Base-by-base conservation (phyloP, 1,140 invertebrate genomes). In the Holotrichia oblita region DNA sequence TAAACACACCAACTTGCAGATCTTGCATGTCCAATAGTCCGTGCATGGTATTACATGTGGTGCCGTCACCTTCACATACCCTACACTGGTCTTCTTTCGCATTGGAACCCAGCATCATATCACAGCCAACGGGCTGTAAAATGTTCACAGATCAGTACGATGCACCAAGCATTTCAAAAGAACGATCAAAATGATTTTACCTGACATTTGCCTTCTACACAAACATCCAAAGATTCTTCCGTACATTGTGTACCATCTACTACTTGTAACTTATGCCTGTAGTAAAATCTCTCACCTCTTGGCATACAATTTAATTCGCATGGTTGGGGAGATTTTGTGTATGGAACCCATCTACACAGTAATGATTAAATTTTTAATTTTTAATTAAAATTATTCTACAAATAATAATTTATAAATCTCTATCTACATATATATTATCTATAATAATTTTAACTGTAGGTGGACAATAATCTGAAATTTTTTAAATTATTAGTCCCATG, bases 251-350 rank as follows among this genome's bases (percentile, higher is more conserved):
- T 99, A 17, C 98, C 98, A 87, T 99, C 98, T 1, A 93, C 89
- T 6, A 98, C 97, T 87, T 93, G 93, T 64, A 89, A 88, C 82
- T 92, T 93, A 81, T 97, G 95, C 14, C 96, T 91, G 86, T 95
- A 97, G 87, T 98, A 98, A 89, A 99, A 99, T 74, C 94, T 90
- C 86, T 97, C 96, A 3, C 95, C 95, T 78, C 91, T 91, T 3
- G 98, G 97, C 93, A 96, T 97, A 86, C 98, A 99, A 87, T 98
- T 97, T 80, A 99, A 88, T 88, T 98, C 96, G 86, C 98, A 99
- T 72, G 95, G 95, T 87, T 97, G 97, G 34, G 92, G 91, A 3
- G 92, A 94, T 85, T 94, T 94, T 44, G 91, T 93, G 86, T 97
- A 97, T 0, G 95, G 95, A 76, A 96, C 90, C 95, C 95, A 97